Conservation (phyloP, 2,888 invertebrate genomes). For the Cenopis cana region DNA sequence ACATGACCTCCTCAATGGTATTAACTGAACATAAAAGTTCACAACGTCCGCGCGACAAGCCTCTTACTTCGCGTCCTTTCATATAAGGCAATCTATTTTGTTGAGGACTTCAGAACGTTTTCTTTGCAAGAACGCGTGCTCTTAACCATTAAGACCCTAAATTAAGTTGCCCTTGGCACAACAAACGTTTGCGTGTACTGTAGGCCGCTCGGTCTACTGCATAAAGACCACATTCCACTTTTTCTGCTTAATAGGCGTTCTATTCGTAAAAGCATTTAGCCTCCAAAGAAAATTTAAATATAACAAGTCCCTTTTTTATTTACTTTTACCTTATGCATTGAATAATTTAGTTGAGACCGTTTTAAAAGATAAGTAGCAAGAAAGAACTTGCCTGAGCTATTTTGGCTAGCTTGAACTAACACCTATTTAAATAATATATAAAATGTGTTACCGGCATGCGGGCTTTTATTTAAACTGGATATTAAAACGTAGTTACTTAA, state of each 20-base stretch:
- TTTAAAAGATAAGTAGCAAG: not conserved
- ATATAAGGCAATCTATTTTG: constrained; percentile 52
- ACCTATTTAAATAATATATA: too few relatives aligned
- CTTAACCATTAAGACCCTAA: constrained; percentile 53
- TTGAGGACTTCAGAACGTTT: constrained; percentile 49
- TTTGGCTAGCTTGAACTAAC: not conserved
- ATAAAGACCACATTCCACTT: constrained; percentile 30
- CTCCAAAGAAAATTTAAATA: constrained; percentile 50
- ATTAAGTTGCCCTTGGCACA: constrained; percentile 54
- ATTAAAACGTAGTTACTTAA: too few relatives aligned
- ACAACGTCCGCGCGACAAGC: constrained; percentile 40
- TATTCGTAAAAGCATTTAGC: constrained; percentile 46
- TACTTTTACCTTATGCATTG: constrained; percentile 39
- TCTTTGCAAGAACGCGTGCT: constrained; percentile 53
- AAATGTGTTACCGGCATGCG: too few relatives aligned
- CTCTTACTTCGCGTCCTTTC: constrained; percentile 48
- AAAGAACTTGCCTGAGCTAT: not conserved
- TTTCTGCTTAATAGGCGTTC: constrained; percentile 46
- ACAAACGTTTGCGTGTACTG: constrained; percentile 48
- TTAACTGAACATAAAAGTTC: constrained; percentile 31
- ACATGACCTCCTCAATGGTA: not conserved
- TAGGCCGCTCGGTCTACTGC: constrained; percentile 44
- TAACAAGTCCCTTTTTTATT: constrained; percentile 46
- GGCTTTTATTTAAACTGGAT: too few relatives aligned
- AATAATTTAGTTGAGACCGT: constrained; percentile 8